These are phyloP conservation scores for Megalops cyprinoides DNA, from an alignment of 2,797 vertebrate species.

Conservation along the genomic window DNA sequence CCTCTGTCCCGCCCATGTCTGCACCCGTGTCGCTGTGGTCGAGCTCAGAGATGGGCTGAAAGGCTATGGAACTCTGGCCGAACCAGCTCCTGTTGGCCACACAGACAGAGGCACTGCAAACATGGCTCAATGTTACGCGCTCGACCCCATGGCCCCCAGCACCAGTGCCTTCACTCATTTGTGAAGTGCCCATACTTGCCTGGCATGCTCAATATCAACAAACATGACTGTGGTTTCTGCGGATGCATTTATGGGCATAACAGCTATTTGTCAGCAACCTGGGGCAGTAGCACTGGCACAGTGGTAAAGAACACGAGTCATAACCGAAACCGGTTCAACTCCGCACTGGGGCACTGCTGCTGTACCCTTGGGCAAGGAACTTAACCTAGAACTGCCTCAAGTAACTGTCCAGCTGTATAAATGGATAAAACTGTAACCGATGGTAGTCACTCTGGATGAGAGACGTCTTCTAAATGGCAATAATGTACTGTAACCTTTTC, in stretches of 20 bases:
- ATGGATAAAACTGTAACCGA: too few relatives aligned
- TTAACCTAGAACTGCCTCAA: too few relatives aligned
- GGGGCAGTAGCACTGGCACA: background rate
- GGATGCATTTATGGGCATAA: background rate
- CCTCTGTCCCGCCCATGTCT: conserved; percentile 75
- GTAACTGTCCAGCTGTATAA: too few relatives aligned
- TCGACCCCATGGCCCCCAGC: background rate
- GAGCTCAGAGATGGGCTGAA: conserved; percentile 58
- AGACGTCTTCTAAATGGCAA: too few relatives aligned
- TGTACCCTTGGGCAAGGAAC: too few relatives aligned
- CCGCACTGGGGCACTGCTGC: too few relatives aligned
- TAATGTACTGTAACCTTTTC: too few relatives aligned
- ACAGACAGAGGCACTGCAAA: conserved; percentile 24
- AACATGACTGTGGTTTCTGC: background rate
- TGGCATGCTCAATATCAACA: too few relatives aligned
- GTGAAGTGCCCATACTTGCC: background rate
- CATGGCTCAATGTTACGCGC: background rate
- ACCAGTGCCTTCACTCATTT: background rate
- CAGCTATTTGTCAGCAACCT: background rate
- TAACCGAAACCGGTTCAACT: too few relatives aligned
- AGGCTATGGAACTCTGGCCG: conserved; percentile 59
- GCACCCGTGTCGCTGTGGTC: conserved; percentile 40
- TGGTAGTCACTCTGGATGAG: too few relatives aligned
- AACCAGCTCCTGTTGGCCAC: conserved; percentile 70
- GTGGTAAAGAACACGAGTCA: too few relatives aligned